These are phyloP conservation scores for Acrocera orbiculus DNA, from an alignment of 2,888 invertebrate species.

Conservation along the genomic window DNA sequence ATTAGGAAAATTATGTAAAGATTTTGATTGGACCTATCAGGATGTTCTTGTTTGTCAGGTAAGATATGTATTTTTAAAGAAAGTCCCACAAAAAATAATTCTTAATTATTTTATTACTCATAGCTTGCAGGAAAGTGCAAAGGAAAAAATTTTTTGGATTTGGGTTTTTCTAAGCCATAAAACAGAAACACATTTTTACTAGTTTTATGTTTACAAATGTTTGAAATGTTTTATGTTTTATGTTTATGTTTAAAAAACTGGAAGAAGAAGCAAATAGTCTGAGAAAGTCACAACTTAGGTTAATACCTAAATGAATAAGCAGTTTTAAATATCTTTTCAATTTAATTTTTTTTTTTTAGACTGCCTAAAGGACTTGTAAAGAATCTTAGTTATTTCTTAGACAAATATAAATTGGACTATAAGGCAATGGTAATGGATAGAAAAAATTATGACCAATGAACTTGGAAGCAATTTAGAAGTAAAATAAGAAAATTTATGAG, in stretches of 20 bases:
- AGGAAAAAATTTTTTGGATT: too few species aligned
- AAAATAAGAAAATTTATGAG: constrained; percentile 71
- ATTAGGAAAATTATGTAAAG: too few species aligned
- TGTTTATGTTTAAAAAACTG: constrained; percentile 43
- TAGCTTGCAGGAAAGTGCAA: too few species aligned
- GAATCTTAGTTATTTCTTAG: constrained; percentile 64
- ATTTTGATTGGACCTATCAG: too few species aligned
- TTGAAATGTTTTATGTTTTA: too few species aligned
- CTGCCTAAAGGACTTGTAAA: constrained; percentile 60
- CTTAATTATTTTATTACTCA: too few species aligned
- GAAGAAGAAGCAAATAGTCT: constrained; percentile 60
- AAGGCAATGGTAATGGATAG: constrained; percentile 77
- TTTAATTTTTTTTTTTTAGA: constrained; percentile 19
- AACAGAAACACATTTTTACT: too few species aligned
- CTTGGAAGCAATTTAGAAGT: constrained; percentile 70
- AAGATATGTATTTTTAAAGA: too few species aligned
- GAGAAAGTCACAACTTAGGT: constrained; percentile 46
- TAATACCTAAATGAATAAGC: constrained; percentile 9
- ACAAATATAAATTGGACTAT: constrained; percentile 76
- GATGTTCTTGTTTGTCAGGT: too few species aligned
- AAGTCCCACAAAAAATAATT: too few species aligned
- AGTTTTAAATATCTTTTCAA: constrained; percentile 2
- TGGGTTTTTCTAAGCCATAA: too few species aligned
- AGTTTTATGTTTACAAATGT: too few species aligned
- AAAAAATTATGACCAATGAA: constrained; percentile 78